Conservation (phyloP, 2,113 vertebrate species). For the Dromaius novaehollandiae region DNA sequence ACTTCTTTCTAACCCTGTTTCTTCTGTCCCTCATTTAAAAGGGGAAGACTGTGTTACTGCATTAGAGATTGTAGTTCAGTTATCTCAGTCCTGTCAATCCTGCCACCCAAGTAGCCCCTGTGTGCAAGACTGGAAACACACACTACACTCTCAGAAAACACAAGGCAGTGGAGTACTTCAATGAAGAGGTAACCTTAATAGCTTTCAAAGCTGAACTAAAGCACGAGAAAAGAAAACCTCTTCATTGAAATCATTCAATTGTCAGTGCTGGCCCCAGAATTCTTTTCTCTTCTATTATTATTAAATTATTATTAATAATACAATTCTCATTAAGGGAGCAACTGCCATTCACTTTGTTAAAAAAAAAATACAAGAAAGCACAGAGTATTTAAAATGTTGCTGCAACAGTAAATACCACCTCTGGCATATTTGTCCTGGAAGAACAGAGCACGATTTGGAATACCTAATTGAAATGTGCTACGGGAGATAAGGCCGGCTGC, state of each 20-base stretch:
- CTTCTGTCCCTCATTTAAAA: background rate
- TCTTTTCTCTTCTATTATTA: slow-evolving; percentile 14
- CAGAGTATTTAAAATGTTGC: slow-evolving; percentile 73
- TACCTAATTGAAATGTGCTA: slow-evolving; percentile 85
- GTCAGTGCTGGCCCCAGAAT: slow-evolving; percentile 3
- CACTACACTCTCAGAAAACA: background rate
- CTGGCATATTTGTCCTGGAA: slow-evolving; percentile 76
- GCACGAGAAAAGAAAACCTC: background rate
- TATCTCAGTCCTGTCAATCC: background rate
- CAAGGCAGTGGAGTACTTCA: background rate
- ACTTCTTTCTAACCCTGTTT: background rate
- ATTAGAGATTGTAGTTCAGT: background rate
- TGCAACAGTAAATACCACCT: slow-evolving; percentile 78
- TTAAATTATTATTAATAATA: slow-evolving; percentile 54
- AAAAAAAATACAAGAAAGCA: background rate
- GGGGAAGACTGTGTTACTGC: too few species aligned
- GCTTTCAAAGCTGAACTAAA: background rate
- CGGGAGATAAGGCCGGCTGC: slow-evolving; percentile 76
- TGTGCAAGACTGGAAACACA: background rate
- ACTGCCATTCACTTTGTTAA: background rate
- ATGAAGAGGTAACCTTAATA: background rate
- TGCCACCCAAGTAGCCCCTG: background rate
- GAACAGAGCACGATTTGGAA: slow-evolving; percentile 75
- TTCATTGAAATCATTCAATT: slow-evolving; percentile 50
- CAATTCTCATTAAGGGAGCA: slow-evolving; percentile 11